phyloP scores from a whole-genome alignment of 2,888 invertebrate genomes.

The Cheilosia scutellata region DNA sequence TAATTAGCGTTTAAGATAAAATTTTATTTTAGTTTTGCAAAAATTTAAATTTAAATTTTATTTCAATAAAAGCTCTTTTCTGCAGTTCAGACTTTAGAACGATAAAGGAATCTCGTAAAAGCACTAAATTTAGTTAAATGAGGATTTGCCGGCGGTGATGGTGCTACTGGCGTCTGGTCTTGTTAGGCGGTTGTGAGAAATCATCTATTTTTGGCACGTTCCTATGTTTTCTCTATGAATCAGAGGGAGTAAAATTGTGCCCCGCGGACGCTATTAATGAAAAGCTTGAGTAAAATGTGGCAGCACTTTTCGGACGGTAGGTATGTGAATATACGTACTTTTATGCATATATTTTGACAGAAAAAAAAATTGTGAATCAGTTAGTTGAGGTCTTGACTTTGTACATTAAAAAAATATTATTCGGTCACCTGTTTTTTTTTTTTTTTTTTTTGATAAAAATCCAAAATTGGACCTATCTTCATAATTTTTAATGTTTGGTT shows the following conservation, averaged over 20 bases:
- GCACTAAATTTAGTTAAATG: slow-evolving; percentile 19
- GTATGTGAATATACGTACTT: slow-evolving; percentile 16
- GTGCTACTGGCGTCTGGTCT: slow-evolving; percentile 56
- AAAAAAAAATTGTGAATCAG: slow-evolving; percentile 9
- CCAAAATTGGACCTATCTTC: too few species aligned
- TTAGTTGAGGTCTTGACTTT: slow-evolving; percentile 47
- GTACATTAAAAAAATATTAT: not conserved
- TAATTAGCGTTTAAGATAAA: slow-evolving; percentile 59
- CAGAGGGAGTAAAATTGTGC: slow-evolving; percentile 63
- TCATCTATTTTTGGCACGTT: slow-evolving; percentile 72
- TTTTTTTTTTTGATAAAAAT: too few species aligned
- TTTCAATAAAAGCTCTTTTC: slow-evolving; percentile 6
- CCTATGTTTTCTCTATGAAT: slow-evolving; percentile 66
- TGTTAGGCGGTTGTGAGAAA: slow-evolving; percentile 69
- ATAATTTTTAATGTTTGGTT: too few species aligned
- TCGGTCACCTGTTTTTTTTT: too few species aligned
- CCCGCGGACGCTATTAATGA: slow-evolving; percentile 70
- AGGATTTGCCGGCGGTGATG: slow-evolving; percentile 40
- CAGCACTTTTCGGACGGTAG: slow-evolving; percentile 46
- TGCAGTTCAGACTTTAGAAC: not conserved
- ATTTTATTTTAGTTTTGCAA: slow-evolving; percentile 28
- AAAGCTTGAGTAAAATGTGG: slow-evolving; percentile 63
- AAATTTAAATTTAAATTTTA: slow-evolving; percentile 12
- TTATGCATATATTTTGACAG: slow-evolving; percentile 57
- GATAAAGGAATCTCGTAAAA: slow-evolving; percentile 28